Evolutionary conservation across 2,113 vertebrate species (phyloP), one percentile per base, ranked within the genome.

Genomic region (Pleuronectes platessa): DNA sequence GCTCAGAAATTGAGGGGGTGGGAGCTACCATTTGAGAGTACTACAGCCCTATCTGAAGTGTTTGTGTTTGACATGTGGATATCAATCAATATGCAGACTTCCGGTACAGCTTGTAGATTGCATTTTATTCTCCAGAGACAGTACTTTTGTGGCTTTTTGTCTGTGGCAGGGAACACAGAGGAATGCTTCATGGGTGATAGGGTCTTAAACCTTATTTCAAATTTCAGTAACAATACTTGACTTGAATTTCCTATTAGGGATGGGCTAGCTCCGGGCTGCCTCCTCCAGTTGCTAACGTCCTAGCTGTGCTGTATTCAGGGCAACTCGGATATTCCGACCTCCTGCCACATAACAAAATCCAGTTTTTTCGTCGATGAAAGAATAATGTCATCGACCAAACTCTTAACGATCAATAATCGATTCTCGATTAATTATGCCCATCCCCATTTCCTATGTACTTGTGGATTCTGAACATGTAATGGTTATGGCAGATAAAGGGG

Each of bases 1-100:
- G 59, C 54, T 69, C 68, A 65, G 71, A 71, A 62, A 64, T 64
- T 47, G 69, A 81, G 4, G 68, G 68, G 42, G 51, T 70, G 55
- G 35, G 49, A 76, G 58, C 35, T 35, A 31, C 20, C 20, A 54
- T 54, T 54, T 17, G 51, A 51, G 49, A 4, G 18, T 26, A 31
- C 20, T 75, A 58, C 15, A 54, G 61, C 23, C 11, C 18, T 5
- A 9, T 35, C 21, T 51, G n/a, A 53, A 63, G 61, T 83, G 21
- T 61, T 66, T 56, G 40, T 47, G 47, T 49, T 61, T 82, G 58
- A 62, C 74, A 45, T 61, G 31, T 81, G 67, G 26, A 62, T 72
- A 71, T 58, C 37, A 10, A 40, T 40, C 10, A 40, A 40, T 12
- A 40, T 12, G 47, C 21, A 37, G 31, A 60, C 14, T 51, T 68